phyloP scores from a whole-genome alignment of 2,797 vertebrate species.

The Dromococcyx pavoninus region DNA sequence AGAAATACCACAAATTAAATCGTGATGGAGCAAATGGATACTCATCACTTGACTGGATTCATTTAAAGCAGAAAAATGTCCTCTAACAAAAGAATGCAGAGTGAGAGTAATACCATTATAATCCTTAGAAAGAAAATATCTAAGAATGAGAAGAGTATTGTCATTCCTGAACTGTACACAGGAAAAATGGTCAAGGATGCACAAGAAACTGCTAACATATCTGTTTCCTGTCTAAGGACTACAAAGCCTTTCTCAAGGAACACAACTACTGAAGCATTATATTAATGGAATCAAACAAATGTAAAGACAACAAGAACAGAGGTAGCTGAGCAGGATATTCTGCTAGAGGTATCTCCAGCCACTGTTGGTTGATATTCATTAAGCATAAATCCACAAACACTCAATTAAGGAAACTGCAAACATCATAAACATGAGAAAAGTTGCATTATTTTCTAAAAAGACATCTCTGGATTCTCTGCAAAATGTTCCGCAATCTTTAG shows the following conservation, averaged over 20 bases:
- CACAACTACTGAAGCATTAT: neutral
- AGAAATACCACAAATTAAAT: neutral
- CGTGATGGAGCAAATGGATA: constrained; percentile 28
- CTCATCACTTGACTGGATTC: neutral
- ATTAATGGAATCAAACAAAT: constrained; percentile 20
- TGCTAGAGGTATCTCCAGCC: neutral
- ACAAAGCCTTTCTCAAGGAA: constrained; percentile 49
- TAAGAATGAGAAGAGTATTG: constrained; percentile 52
- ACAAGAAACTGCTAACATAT: constrained; percentile 37
- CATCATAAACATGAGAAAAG: neutral
- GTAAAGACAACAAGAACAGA: neutral
- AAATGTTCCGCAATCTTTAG: neutral
- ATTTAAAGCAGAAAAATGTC: neutral
- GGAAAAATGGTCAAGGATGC: constrained; percentile 71
- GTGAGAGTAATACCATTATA: neutral
- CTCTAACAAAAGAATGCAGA: neutral
- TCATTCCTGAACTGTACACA: constrained; percentile 57
- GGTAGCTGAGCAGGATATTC: neutral
- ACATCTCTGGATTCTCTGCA: neutral
- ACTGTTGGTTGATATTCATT: neutral
- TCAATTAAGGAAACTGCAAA: neutral
- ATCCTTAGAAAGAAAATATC: constrained; percentile 58
- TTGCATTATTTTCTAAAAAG: neutral
- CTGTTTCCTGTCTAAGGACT: constrained; percentile 62
- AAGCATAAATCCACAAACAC: neutral